phyloP scores from a whole-genome alignment of 2,888 invertebrate genomes.

The Acheta domesticus region DNA sequence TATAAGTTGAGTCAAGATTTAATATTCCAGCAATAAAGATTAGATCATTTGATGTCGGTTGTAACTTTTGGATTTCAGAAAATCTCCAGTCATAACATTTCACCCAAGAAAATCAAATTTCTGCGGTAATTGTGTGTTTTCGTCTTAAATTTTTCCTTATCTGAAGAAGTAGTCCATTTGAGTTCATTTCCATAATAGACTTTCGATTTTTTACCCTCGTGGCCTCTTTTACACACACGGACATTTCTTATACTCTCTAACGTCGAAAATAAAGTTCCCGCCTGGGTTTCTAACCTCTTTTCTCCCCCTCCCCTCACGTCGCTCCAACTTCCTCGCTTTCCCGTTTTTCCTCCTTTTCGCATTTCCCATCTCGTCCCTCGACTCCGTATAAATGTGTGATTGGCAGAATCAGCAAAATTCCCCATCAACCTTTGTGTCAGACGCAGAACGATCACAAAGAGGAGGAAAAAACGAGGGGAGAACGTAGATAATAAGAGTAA shows the following conservation, averaged over 20 bases:
- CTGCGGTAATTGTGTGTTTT: background rate
- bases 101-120: constrained; percentile 2
- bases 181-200: constrained; percentile 29
- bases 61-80: too few relatives aligned
- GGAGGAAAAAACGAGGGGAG: background rate
- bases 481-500: background rate
- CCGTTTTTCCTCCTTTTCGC: background rate
- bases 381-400: background rate
- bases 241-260: background rate
- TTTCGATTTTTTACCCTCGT: constrained; percentile 6
- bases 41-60: too few relatives aligned
- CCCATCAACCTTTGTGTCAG: constrained; percentile 18
- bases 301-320: background rate
- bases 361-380: background rate
- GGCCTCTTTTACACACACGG: background rate
- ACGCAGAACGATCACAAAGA: constrained; percentile 4
- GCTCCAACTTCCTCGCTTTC: background rate
- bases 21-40: too few relatives aligned
- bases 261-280: background rate
- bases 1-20: too few relatives aligned
- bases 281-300: background rate
- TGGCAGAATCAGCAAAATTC: constrained; percentile 9
- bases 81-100: background rate
- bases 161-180: constrained; percentile 24
- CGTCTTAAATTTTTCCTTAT: constrained; percentile 23